Percentiles rank a stretch among this genome's conserved stretches.
Conservation (phyloP, 2,113 vertebrate species). For the Acrocephalus kingi region DNA sequence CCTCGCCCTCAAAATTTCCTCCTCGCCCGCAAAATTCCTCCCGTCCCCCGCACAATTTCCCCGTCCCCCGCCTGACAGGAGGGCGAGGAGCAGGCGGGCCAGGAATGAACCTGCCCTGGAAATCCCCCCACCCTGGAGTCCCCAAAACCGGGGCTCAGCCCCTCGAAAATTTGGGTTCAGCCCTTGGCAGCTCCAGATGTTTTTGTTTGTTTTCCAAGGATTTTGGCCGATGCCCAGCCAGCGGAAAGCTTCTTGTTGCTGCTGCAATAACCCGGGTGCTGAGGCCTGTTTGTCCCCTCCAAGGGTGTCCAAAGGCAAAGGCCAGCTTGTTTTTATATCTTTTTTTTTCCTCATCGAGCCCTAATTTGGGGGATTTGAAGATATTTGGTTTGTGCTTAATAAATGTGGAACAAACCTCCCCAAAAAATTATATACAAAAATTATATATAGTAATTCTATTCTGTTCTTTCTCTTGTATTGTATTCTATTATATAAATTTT, state of each 20-base stretch:
- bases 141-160: not conserved
- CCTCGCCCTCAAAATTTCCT: fast-evolving
- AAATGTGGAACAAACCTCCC: too few relatives aligned
- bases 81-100: too few relatives aligned
- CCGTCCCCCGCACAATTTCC: too few relatives aligned
- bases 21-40: too few relatives aligned
- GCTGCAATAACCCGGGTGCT: not conserved
- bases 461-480: not conserved
- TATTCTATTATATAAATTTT: not conserved
- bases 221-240: not conserved
- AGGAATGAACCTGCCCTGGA: too few relatives aligned
- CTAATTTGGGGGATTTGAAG: not conserved
- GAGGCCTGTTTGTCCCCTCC: not conserved
- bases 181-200: not conserved
- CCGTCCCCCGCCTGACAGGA: too few relatives aligned
- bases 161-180: not conserved
- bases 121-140: fast-evolving
- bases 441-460: too few relatives aligned
- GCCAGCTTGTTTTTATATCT: not conserved
- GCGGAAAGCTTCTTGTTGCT: not conserved
- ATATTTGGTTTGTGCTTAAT: not conserved
- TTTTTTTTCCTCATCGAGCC: not conserved
- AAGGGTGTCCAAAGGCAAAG: not conserved
- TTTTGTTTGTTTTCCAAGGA: not conserved
- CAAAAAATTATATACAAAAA: not conserved